Evolutionary conservation across 2,888 invertebrate genomes (phyloP).

Genomic region (Dicranocentrus wangi): DNA sequence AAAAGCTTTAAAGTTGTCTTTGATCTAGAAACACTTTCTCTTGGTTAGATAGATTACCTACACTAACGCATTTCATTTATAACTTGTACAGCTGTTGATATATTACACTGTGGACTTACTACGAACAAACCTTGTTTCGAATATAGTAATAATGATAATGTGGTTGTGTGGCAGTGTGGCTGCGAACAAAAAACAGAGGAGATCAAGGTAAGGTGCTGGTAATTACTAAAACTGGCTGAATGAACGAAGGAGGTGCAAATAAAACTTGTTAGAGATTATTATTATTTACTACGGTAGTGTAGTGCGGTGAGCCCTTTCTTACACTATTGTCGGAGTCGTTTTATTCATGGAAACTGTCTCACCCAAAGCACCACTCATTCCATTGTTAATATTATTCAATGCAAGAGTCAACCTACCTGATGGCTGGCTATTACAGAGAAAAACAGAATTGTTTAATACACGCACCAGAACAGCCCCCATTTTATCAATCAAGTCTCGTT

Average conservation of each 20-base stretch:
- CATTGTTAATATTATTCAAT: constrained; percentile 26
- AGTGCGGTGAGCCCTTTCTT: constrained; percentile 2
- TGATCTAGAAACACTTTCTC: constrained; percentile 54
- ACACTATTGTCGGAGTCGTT: constrained; percentile 19
- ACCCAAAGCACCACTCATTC: constrained; percentile 22
- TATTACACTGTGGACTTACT: too few relatives aligned
- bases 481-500: constrained; percentile 28
- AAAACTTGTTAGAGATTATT: not conserved
- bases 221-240: constrained; percentile 19
- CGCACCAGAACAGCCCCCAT: constrained; percentile 17
- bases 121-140: constrained; percentile 14
- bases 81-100: too few relatives aligned
- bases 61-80: too few relatives aligned
- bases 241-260: constrained; percentile 27
- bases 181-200: constrained; percentile 31
- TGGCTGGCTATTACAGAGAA: constrained; percentile 24
- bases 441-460: constrained; percentile 33
- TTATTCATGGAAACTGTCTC: constrained; percentile 58
- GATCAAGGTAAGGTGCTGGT: constrained; percentile 55
- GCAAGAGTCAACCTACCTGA: constrained; percentile 16
- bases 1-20: not conserved
- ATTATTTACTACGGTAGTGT: not conserved
- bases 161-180: constrained; percentile 9
- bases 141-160: not conserved
- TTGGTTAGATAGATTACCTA: constrained; percentile 24